Conservation (phyloP, 2,888 invertebrate species). For the Drosophila robusta region DNA sequence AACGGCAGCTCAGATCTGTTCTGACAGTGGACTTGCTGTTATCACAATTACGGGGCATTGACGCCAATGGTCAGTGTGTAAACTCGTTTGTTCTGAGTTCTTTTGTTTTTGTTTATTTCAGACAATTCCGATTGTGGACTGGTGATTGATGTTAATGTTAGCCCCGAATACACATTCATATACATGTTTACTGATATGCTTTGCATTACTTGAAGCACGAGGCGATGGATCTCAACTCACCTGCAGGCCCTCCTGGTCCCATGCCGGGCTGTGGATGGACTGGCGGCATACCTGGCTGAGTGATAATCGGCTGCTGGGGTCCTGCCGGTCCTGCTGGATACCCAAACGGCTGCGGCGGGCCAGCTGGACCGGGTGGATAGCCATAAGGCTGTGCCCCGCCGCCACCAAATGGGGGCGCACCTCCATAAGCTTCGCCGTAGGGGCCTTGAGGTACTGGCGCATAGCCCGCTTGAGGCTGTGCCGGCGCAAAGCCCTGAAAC, state of each 20-base stretch:
- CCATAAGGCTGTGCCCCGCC: constrained; percentile 40
- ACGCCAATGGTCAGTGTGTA: constrained; percentile 30
- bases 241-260: constrained; percentile 54
- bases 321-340: constrained; percentile 59
- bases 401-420: constrained; percentile 44
- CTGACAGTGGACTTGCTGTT: constrained; percentile 35
- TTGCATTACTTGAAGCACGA: too few species aligned
- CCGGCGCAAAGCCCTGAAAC: constrained; percentile 77
- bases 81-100: constrained; percentile 31
- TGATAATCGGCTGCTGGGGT: constrained; percentile 77
- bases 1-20: constrained; percentile 14
- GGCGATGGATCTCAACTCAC: constrained; percentile 30
- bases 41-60: constrained; percentile 55
- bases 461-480: constrained; percentile 68
- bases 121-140: constrained; percentile 14
- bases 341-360: constrained; percentile 50
- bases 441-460: constrained; percentile 84
- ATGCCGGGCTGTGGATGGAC: constrained; percentile 56
- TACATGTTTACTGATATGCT: neutral
- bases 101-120: constrained; percentile 26
- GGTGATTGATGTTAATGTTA: constrained; percentile 2
- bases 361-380: constrained; percentile 53
- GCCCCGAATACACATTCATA: neutral
- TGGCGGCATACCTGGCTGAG: constrained; percentile 79
- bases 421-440: constrained; percentile 50